A percentile compares a stretch with the other conserved stretches of the same genome.
phyloP scores from a whole-genome alignment of 2,113 vertebrate genomes.

The western clawed frog (Xenopus tropicalis) region UCB_Xtro_10.0 CM004444.2:6855501-6856000 shows the following conservation, averaged over 20 bases:
- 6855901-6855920: conserved; percentile 90
- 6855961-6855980: conserved; percentile 90
- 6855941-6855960: conserved; percentile 90
- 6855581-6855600: conserved; percentile 84
- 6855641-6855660: too few species aligned
- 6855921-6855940: conserved; percentile 88
- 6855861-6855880: conserved; percentile 74
- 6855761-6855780: too few species aligned
- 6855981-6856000: conserved; percentile 91
- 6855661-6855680: too few species aligned
- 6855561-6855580: conserved; percentile 90
- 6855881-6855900: conserved; percentile 78
- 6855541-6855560: conserved; percentile 80
- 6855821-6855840: neutral
- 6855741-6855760: too few species aligned
- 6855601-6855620: conserved; percentile 70
- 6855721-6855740: too few species aligned
- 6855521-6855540: conserved; percentile 86
- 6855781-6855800: too few species aligned
- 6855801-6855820: neutral
- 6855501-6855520: conserved; percentile 81
- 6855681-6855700: too few species aligned
- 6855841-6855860: conserved; percentile 70
- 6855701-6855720: too few species aligned
- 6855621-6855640: neutral